Conservation (phyloP, 1,140 invertebrate species). For the Chrysopa pallens region DNA sequence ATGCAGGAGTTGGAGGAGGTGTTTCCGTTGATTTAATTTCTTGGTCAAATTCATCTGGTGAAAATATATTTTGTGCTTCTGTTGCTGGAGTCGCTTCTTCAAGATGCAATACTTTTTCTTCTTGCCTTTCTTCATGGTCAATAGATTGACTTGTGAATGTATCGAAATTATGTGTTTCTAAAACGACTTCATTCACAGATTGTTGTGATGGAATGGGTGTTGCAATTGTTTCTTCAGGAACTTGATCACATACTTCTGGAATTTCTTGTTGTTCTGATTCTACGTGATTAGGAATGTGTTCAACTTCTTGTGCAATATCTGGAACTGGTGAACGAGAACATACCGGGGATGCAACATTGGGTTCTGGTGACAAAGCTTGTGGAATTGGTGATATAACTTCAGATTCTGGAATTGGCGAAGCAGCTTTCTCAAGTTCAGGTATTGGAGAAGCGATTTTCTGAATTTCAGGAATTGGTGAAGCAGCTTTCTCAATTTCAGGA, state of each 20-base stretch:
- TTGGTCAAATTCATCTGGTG: constrained; percentile 8
- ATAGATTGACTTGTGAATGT: not conserved
- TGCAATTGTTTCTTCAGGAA: not conserved
- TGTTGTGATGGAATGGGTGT: not conserved
- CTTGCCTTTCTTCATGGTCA: not conserved
- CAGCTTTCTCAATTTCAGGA: not conserved
- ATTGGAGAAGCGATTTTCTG: constrained; percentile 3
- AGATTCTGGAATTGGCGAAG: not conserved
- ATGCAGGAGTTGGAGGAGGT: constrained; percentile 4
- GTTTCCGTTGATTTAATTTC: constrained; percentile 10
- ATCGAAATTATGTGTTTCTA: constrained; percentile 4
- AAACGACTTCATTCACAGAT: not conserved
- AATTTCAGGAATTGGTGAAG: constrained; percentile 4
- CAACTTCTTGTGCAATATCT: not conserved
- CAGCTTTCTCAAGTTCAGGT: not conserved
- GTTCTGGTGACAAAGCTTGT: constrained; percentile 6
- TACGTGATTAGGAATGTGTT: not conserved
- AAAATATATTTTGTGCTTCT: constrained; percentile 9
- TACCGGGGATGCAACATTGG: constrained; percentile 8
- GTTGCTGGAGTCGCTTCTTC: constrained; percentile 11
- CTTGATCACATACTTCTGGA: not conserved
- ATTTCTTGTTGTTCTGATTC: not conserved
- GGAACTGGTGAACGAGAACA: constrained; percentile 3
- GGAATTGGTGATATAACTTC: not conserved
- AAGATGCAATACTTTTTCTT: constrained; percentile 8